These are phyloP conservation scores for Aegithalos caudatus DNA, from an alignment of 2,113 vertebrate genomes.

Conservation along the genomic window DNA sequence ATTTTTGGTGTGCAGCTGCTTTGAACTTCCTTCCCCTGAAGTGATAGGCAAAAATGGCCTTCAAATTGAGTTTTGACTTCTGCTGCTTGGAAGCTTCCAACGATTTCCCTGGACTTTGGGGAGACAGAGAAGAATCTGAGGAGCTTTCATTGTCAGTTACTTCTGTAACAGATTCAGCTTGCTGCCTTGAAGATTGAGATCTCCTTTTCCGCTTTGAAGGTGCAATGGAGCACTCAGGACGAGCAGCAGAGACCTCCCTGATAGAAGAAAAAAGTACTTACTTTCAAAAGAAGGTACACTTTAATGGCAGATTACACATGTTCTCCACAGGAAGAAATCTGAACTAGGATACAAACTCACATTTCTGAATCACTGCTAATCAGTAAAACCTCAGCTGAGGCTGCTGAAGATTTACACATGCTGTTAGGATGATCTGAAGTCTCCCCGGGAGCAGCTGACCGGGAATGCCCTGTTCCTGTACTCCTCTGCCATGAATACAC, in stretches of 20 bases:
- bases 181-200: background rate
- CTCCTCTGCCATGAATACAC: background rate
- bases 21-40: slow-evolving; percentile 33
- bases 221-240: background rate
- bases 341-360: background rate
- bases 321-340: too few relatives aligned
- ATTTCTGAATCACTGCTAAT: slow-evolving; percentile 17
- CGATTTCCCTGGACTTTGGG: background rate
- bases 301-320: background rate
- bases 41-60: slow-evolving; percentile 68
- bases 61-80: slow-evolving; percentile 54
- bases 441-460: background rate
- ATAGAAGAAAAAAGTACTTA: background rate
- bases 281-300: background rate
- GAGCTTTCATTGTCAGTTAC: background rate
- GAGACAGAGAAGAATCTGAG: slow-evolving; percentile 53
- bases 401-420: background rate
- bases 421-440: background rate
- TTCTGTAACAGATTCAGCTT: background rate
- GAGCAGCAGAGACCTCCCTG: slow-evolving; percentile 7
- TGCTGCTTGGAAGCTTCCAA: background rate
- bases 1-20: background rate
- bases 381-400: background rate
- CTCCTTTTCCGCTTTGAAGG: background rate
- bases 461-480: fast-evolving